A percentile compares a stretch with the other conserved stretches of the same genome.
These are phyloP conservation scores for Megamerina dolium DNA, from an alignment of 2,888 invertebrate genomes.

Conservation along the genomic window DNA sequence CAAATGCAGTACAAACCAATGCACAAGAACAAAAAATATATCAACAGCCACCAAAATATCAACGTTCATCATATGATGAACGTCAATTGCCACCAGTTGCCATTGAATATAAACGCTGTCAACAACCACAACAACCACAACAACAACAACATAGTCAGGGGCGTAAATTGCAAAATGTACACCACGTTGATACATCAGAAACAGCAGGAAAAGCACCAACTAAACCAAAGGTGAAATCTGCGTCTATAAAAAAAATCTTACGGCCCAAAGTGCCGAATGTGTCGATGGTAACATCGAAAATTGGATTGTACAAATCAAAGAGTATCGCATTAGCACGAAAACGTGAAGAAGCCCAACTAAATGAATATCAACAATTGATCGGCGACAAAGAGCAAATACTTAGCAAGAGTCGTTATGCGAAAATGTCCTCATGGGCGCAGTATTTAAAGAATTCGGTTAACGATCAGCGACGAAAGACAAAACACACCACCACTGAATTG, in stretches of 20 bases:
- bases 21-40: background rate
- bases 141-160: too few species aligned
- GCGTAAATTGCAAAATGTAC: constrained; percentile 15
- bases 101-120: constrained; percentile 32
- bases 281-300: too few species aligned
- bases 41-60: constrained; percentile 31
- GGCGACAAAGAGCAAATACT: constrained; percentile 25
- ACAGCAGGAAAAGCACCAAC: constrained; percentile 3
- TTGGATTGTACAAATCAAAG: constrained; percentile 3
- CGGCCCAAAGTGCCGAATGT: background rate
- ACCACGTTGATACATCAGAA: constrained; percentile 10
- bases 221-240: constrained; percentile 5
- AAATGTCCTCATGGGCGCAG: constrained; percentile 29
- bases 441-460: constrained; percentile 25
- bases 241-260: background rate
- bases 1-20: constrained; percentile 6
- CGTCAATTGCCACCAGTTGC: constrained; percentile 42
- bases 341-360: constrained; percentile 23
- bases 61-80: constrained; percentile 42
- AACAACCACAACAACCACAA: constrained; percentile 13
- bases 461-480: constrained; percentile 14
- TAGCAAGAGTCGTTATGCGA: constrained; percentile 27
- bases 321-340: constrained; percentile 18
- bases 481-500: constrained; percentile 14
- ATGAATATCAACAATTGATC: constrained; percentile 23